phyloP scores from a whole-genome alignment of 1,140 invertebrate species.

The Pararge aegeria region DNA sequence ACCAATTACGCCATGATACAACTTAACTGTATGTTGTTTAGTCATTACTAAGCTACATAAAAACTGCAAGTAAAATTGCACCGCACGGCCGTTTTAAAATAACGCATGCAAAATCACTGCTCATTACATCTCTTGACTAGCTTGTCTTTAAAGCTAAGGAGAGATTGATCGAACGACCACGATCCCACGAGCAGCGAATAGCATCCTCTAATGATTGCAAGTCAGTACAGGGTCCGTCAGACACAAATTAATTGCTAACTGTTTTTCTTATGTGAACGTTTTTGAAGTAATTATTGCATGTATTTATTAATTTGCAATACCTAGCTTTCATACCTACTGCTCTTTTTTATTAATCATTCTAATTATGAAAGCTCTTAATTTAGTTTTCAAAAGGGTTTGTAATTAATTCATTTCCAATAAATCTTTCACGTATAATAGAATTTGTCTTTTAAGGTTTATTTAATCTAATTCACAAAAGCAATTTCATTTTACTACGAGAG shows the following conservation, averaged over 20 bases:
- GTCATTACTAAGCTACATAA: slow-evolving; percentile 5
- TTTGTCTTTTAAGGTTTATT: no score
- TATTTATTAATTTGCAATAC: no score
- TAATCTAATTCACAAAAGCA: no score
- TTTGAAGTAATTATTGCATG: no score
- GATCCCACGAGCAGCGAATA: no score
- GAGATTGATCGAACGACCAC: neutral
- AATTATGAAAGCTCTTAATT: no score
- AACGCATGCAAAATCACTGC: slow-evolving; percentile 13
- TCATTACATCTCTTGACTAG: slow-evolving; percentile 7
- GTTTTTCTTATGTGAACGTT: neutral
- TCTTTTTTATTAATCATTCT: no score
- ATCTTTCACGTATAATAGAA: no score
- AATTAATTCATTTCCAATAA: no score
- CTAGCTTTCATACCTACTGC: no score
- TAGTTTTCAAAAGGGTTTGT: no score
- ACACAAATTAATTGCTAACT: neutral
- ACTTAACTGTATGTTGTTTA: neutral
- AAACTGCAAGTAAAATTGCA: slow-evolving; percentile 10
- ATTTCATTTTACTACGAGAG: no score
- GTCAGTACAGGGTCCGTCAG: neutral
- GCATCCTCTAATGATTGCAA: neutral
- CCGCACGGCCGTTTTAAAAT: slow-evolving; percentile 7
- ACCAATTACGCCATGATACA: neutral
- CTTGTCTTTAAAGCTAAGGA: slow-evolving; percentile 5